phyloP scores from a whole-genome alignment of 1,140 invertebrate genomes.

The Eueides isabella region DNA sequence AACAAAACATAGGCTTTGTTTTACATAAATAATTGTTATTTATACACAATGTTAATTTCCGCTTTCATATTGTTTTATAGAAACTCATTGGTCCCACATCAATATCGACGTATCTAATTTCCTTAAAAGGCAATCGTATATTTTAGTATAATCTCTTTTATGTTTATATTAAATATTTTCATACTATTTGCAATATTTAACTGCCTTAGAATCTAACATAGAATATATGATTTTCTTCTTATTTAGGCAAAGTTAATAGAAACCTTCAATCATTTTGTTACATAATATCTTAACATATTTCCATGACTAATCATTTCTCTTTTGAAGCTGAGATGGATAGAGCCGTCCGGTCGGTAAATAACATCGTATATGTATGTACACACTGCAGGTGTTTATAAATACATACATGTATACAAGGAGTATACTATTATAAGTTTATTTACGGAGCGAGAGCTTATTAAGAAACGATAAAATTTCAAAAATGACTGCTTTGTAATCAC shows the following conservation, averaged over 20 bases:
- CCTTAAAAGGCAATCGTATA: slow-evolving; percentile 47
- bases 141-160: background rate
- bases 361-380: background rate
- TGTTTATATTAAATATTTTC: background rate
- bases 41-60: slow-evolving; percentile 66
- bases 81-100: slow-evolving; percentile 61
- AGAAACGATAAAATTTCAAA: background rate
- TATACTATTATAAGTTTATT: background rate
- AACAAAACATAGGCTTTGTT: slow-evolving; percentile 31
- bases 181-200: background rate
- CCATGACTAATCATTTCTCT: slow-evolving; percentile 26
- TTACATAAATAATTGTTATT: slow-evolving; percentile 25
- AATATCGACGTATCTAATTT: slow-evolving; percentile 72
- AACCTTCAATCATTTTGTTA: slow-evolving; percentile 49
- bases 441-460: background rate
- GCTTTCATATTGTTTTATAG: slow-evolving; percentile 69
- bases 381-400: no score
- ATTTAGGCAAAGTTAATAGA: slow-evolving; percentile 44
- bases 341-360: background rate
- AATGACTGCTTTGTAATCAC: background rate
- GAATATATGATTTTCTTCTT: background rate
- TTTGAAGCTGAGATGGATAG: background rate
- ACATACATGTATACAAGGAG: no score
- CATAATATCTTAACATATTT: slow-evolving; percentile 6
- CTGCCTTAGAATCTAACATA: background rate